phyloP scores from a whole-genome alignment of 2,888 invertebrate genomes.

The Dicyrtoma fusca region DNA sequence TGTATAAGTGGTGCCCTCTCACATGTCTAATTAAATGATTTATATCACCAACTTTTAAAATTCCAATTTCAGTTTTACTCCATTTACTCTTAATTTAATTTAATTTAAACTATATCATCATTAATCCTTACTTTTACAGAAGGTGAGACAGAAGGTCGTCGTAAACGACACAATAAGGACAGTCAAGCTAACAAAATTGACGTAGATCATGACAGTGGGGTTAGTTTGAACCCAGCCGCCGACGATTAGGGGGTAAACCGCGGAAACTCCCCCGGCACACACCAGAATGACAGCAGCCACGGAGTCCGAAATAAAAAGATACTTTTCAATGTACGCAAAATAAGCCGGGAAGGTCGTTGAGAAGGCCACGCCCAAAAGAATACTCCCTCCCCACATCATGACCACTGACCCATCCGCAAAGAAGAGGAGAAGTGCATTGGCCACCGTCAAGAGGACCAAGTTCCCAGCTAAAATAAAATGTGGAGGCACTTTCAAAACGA shows the following conservation, averaged over 20 bases:
- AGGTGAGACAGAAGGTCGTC: not conserved
- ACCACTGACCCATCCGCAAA: constrained; percentile 19
- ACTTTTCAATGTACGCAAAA: constrained; percentile 43
- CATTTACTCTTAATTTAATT: too few relatives aligned
- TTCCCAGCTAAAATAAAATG: constrained; percentile 35
- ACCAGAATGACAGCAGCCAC: constrained; percentile 36
- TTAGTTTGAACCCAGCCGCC: constrained; percentile 18
- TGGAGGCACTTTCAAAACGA: constrained; percentile 39
- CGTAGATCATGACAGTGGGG: constrained; percentile 25
- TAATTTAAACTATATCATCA: too few relatives aligned
- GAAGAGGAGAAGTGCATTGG: constrained; percentile 31
- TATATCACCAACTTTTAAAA: too few relatives aligned
- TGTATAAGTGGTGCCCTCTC: too few relatives aligned
- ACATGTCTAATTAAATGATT: too few relatives aligned
- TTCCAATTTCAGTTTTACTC: too few relatives aligned
- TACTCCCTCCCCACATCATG: constrained; percentile 38
- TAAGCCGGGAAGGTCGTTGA: constrained; percentile 36
- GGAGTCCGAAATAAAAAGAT: constrained; percentile 38
- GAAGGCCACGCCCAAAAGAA: constrained; percentile 40
- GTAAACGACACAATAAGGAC: constrained; percentile 4
- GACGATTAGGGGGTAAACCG: constrained; percentile 25
- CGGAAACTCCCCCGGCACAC: constrained; percentile 11
- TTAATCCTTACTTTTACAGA: too few relatives aligned
- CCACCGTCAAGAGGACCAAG: constrained; percentile 22
- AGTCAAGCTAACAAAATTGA: constrained; percentile 11